Base-by-base conservation (phyloP, 1,140 invertebrate genomes). In the Adoxophyes honmai region DNA sequence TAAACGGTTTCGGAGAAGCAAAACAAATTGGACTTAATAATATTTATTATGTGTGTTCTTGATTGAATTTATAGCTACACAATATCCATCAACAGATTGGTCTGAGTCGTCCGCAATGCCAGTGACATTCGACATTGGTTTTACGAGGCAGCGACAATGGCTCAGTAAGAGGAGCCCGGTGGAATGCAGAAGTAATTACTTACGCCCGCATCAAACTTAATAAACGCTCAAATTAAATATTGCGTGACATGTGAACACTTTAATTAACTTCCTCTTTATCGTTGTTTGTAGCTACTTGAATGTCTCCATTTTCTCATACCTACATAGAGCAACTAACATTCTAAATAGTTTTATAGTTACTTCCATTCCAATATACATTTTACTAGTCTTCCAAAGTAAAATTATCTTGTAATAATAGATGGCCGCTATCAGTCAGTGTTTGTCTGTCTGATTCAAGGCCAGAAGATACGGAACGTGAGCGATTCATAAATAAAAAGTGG, bases 401-500 rank as follows among this genome's bases (percentile, higher is more conserved):
- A 52, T 44, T 37, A 52, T n/a, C 37, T 21, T 28, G 18, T 34
- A 55, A 60, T 55, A 55, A 57, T 66, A 69, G 51, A 66, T 55
- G 52, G 58, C 51, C 62, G 64, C 75, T 78, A 73, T 76, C 66
- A 68, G 69, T 64, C 68, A 73, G 59, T 64, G 68, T 9, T 39
- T 39, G 11, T 72, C 63, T 71, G 75, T 68, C 66, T 63, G 59
- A 76, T 73, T 75, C 71, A 78, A 81, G 71, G 74, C 70, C 70
- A 73, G 44, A 59, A 64, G 65, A 68, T 71, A 64, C 66, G 67
- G 71, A 71, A 64, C 64, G 62, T 68, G 57, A 57, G 48, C 53
- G 67, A 69, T 75, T 81, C 68, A 82, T 82, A 82, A 79, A 81
- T 86, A 84, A 86, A 78, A 81, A 75, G 66, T 75, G 52, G 61